A percentile compares a stretch with the other conserved stretches of the same genome.
phyloP scores from a whole-genome alignment of 2,113 vertebrate genomes.

The Platichthys stellatus region DNA sequence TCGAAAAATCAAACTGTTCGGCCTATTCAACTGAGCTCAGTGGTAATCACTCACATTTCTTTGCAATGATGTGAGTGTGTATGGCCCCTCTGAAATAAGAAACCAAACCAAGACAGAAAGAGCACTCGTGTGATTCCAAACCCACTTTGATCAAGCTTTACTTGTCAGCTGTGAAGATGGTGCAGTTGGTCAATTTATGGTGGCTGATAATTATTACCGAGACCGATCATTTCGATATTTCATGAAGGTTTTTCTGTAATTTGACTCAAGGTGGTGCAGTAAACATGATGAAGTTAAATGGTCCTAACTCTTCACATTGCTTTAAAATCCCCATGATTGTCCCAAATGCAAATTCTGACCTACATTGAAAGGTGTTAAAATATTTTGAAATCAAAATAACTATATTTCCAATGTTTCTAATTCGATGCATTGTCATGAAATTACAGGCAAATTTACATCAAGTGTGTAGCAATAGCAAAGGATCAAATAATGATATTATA shows the following conservation, averaged over 20 bases:
- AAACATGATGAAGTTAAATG: too few relatives aligned
- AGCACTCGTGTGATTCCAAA: conserved; percentile 18
- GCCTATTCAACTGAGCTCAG: not conserved
- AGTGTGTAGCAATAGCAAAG: not conserved
- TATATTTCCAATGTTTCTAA: not conserved
- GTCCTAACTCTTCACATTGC: not conserved
- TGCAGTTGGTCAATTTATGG: conserved; percentile 15
- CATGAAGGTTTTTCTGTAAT: not conserved
- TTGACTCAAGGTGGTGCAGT: not conserved
- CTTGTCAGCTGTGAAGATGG: conserved; percentile 15
- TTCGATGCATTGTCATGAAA: not conserved
- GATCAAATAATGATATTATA: not conserved
- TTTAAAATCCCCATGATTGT: conserved; percentile 6
- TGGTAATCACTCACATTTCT: conserved; percentile 28
- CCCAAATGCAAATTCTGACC: not conserved
- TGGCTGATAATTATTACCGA: conserved; percentile 10
- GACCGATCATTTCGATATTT: not conserved
- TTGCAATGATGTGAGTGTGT: conserved; percentile 1
- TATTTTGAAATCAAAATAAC: not conserved
- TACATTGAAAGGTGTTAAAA: not conserved
- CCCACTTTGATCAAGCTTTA: conserved; percentile 14
- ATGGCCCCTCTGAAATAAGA: conserved; percentile 39
- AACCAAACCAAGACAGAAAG: conserved; percentile 23
- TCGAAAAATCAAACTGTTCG: conserved; percentile 21
- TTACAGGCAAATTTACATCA: not conserved